These are phyloP conservation scores for Dromius quadrimaculatus DNA, from an alignment of 2,888 invertebrate species.

Conservation along the genomic window DNA sequence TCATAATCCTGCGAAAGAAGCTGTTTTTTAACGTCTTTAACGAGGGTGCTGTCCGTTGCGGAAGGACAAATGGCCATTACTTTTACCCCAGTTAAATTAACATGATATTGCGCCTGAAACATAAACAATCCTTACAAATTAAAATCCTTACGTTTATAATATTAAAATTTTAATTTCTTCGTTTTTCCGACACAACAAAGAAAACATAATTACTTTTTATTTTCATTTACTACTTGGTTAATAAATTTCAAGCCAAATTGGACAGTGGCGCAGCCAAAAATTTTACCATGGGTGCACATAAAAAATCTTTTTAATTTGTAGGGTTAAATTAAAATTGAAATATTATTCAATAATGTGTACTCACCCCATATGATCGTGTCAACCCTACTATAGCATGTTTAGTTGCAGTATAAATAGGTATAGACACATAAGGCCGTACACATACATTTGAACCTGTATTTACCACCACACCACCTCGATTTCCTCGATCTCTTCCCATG, in stretches of 20 bases:
- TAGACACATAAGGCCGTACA: constrained; percentile 76
- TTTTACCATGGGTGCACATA: no score
- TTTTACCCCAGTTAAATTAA: constrained; percentile 77
- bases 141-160: no score
- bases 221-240: background rate
- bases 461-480: constrained; percentile 80
- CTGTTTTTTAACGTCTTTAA: constrained; percentile 77
- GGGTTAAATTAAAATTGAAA: no score
- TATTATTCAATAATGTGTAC: no score
- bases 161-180: no score
- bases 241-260: no score
- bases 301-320: no score
- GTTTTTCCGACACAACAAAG: background rate
- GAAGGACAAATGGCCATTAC: constrained; percentile 80
- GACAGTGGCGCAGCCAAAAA: no score
- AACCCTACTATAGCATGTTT: constrained; percentile 82
- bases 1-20: constrained; percentile 79
- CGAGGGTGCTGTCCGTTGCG: constrained; percentile 75
- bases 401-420: constrained; percentile 82
- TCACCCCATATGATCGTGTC: constrained; percentile 79
- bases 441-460: constrained; percentile 82
- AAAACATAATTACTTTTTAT: background rate
- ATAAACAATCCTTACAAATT: no score
- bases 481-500: constrained; percentile 82
- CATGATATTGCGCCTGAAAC: constrained; percentile 78